These are phyloP conservation scores for Hyla sarda DNA, from an alignment of 2,113 vertebrate species.

Conservation along the genomic window DNA sequence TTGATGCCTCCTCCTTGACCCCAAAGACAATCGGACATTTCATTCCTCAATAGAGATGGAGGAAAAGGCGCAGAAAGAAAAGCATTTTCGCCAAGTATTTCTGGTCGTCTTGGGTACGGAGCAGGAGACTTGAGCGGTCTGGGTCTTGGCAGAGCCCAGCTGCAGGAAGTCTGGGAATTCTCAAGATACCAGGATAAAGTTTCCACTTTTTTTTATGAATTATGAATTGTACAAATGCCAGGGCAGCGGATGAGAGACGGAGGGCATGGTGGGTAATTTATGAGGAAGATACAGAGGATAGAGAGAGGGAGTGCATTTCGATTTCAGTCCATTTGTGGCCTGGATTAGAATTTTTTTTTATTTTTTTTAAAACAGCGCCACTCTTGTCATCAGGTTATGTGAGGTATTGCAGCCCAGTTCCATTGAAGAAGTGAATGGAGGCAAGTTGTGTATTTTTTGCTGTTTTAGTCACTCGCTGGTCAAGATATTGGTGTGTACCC, in stretches of 20 bases:
- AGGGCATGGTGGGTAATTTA: background rate
- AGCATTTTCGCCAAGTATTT: background rate
- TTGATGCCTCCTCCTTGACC: background rate
- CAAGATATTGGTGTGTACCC: too few relatives aligned
- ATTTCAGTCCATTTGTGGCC: too few relatives aligned
- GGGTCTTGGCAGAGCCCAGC: conserved; percentile 30
- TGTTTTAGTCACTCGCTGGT: too few relatives aligned
- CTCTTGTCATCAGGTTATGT: too few relatives aligned
- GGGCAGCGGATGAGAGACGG: background rate
- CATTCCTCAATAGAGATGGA: background rate
- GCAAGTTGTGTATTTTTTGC: too few relatives aligned
- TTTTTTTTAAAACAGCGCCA: too few relatives aligned
- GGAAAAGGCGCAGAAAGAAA: background rate
- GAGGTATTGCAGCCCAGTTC: too few relatives aligned
- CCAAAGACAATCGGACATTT: background rate
- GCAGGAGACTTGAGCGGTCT: too few relatives aligned
- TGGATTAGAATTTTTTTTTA: too few relatives aligned
- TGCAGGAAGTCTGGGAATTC: conserved; percentile 40
- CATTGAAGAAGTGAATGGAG: too few relatives aligned
- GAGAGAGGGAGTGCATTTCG: background rate
- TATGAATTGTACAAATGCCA: conserved; percentile 13
- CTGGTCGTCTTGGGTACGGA: conserved; percentile 20
- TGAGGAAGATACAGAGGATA: background rate
- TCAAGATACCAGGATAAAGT: conserved; percentile 32
- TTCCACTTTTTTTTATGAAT: background rate